Evolutionary conservation across 2,113 vertebrate genomes (phyloP).

Genomic region (Grammomys surdaster): DNA sequence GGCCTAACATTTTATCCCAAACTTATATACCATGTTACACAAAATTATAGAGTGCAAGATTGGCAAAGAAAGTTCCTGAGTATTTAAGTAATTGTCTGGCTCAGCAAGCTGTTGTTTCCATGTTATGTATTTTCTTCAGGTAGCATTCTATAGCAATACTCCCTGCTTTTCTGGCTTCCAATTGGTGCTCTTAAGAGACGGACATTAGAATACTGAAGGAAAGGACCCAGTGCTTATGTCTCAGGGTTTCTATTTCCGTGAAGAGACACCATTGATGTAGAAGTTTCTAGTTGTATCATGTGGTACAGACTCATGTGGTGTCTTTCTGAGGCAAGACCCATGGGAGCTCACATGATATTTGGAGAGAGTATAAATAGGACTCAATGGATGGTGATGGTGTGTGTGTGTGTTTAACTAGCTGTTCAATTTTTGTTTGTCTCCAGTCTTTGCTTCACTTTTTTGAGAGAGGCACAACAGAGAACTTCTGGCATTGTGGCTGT

Average conservation of each 20-base stretch:
- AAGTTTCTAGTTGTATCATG: too few relatives aligned
- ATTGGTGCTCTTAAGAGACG: neutral
- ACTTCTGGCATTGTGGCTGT: too few relatives aligned
- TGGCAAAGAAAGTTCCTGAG: neutral
- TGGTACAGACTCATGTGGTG: too few relatives aligned
- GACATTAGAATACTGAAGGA: neutral
- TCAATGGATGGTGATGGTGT: too few relatives aligned
- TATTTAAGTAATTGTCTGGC: neutral
- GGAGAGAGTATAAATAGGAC: too few relatives aligned
- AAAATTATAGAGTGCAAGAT: neutral
- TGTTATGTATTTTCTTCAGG: neutral
- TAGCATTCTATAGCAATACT: fast-evolving
- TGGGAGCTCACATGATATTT: too few relatives aligned
- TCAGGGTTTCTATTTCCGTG: neutral
- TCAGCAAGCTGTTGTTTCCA: neutral
- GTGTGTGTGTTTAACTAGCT: too few relatives aligned
- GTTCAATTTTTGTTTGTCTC: too few relatives aligned
- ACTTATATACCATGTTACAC: neutral
- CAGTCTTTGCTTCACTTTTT: too few relatives aligned
- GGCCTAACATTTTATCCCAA: neutral
- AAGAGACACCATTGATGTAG: neutral
- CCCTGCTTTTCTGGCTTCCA: neutral
- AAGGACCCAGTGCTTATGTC: neutral
- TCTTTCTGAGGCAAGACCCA: too few relatives aligned
- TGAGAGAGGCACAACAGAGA: too few relatives aligned